Conservation (phyloP, 2,888 invertebrate genomes). For the Andricus quercusramuli region DNA sequence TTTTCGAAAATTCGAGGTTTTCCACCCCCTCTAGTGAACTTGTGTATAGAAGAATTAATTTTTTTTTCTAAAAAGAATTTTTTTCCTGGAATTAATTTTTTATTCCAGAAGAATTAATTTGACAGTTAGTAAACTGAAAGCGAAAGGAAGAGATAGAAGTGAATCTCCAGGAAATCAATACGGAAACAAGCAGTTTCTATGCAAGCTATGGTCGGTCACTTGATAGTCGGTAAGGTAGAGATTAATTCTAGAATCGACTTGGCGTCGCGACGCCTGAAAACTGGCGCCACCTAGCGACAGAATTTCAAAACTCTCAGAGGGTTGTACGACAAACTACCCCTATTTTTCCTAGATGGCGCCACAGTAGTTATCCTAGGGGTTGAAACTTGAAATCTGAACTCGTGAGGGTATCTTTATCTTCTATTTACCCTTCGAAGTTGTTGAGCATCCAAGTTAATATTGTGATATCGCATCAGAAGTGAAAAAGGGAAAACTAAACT, state of each 20-base stretch:
- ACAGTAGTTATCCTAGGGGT: neutral
- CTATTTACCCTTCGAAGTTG: neutral
- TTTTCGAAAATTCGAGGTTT: too few species aligned
- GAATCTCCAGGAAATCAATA: neutral
- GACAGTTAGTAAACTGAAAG: neutral
- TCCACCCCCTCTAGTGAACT: too few species aligned
- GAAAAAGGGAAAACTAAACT: neutral
- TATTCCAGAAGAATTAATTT: neutral
- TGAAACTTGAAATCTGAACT: neutral
- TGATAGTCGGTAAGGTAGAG: constrained; percentile 2
- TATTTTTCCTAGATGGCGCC: constrained; percentile 8
- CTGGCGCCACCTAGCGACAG: neutral
- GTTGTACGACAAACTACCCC: neutral
- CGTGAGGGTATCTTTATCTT: neutral
- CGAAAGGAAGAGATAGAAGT: neutral
- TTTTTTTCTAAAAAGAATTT: neutral
- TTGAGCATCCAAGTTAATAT: neutral
- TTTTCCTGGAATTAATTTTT: neutral
- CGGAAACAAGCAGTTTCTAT: neutral
- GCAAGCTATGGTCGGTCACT: constrained; percentile 23
- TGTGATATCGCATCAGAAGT: neutral
- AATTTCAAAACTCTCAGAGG: too few species aligned
- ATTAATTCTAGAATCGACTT: neutral
- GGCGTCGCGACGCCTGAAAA: neutral
- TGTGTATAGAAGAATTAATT: neutral